Evolutionary conservation across 2,888 invertebrate genomes (phyloP).

Genomic region (Idaea biselata): DNA sequence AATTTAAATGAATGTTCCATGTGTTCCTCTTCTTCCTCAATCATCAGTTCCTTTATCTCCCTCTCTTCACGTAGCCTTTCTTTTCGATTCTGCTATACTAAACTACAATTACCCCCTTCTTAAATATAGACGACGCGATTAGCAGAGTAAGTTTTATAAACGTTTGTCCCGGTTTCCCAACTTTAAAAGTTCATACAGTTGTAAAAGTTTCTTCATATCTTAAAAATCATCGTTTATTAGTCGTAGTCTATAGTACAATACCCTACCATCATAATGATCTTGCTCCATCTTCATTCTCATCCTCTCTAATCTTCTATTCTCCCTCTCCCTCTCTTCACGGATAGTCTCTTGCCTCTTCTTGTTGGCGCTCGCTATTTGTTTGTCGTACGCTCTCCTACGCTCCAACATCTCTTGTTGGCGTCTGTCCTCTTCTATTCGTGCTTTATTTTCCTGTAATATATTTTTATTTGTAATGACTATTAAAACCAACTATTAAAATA

Average conservation of each 20-base stretch:
- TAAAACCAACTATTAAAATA: too few species aligned
- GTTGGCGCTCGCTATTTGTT: slow-evolving; percentile 65
- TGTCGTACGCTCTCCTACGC: slow-evolving; percentile 58
- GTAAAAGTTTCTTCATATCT: too few species aligned
- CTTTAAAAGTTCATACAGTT: too few species aligned
- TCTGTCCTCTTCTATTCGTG: slow-evolving; percentile 42
- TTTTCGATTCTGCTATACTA: slow-evolving; percentile 62
- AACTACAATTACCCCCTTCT: too few species aligned
- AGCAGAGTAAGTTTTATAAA: too few species aligned
- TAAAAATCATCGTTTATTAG: slow-evolving; percentile 42
- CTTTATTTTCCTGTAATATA: slow-evolving; percentile 50
- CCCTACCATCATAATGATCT: slow-evolving; percentile 62
- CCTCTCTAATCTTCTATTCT: slow-evolving; percentile 55
- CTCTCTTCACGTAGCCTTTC: slow-evolving; percentile 55
- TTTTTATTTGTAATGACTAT: too few species aligned
- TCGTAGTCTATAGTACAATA: background rate
- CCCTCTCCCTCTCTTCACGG: slow-evolving; percentile 57
- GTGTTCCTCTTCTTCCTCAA: slow-evolving; percentile 36
- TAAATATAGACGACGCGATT: too few species aligned
- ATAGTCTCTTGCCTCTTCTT: slow-evolving; percentile 53
- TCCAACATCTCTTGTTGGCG: slow-evolving; percentile 58
- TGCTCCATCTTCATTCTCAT: slow-evolving; percentile 66
- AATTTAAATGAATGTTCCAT: too few species aligned
- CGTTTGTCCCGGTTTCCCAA: too few species aligned
- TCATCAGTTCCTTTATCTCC: slow-evolving; percentile 57